These are phyloP conservation scores for Acropora tenuis DNA, from an alignment of 64 coral and sea anemone genomes.

Conservation along the genomic window DNA sequence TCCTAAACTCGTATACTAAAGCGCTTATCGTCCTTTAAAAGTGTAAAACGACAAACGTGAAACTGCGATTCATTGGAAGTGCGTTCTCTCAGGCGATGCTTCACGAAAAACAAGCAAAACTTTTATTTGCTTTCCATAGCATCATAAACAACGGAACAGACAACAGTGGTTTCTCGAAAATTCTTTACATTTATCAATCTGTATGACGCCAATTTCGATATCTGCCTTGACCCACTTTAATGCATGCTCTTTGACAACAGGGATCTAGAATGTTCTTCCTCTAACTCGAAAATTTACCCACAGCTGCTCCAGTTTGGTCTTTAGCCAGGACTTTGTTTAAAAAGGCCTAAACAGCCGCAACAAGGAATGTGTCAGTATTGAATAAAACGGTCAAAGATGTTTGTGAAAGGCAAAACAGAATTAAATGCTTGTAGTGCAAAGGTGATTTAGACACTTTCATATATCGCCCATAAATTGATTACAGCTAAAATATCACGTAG, in stretches of 20 bases:
- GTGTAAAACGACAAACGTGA: too few relatives aligned
- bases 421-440: not conserved
- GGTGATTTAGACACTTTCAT: not conserved
- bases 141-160: not conserved
- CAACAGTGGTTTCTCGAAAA: constrained; percentile 8
- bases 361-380: not conserved
- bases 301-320: not conserved
- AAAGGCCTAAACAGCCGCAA: not conserved
- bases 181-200: not conserved
- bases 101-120: not conserved
- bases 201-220: not conserved
- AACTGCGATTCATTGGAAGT: too few relatives aligned
- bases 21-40: too few relatives aligned
- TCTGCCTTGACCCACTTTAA: not conserved
- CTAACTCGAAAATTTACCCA: not conserved
- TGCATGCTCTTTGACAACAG: not conserved
- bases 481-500: not conserved
- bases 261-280: not conserved
- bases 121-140: too few relatives aligned
- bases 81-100: not conserved
- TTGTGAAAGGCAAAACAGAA: not conserved
- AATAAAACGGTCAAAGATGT: not conserved
- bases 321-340: not conserved
- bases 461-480: not conserved
- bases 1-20: not conserved